Conservation (phyloP, 2,113 vertebrate species). For the Halichoerus grypus region DNA sequence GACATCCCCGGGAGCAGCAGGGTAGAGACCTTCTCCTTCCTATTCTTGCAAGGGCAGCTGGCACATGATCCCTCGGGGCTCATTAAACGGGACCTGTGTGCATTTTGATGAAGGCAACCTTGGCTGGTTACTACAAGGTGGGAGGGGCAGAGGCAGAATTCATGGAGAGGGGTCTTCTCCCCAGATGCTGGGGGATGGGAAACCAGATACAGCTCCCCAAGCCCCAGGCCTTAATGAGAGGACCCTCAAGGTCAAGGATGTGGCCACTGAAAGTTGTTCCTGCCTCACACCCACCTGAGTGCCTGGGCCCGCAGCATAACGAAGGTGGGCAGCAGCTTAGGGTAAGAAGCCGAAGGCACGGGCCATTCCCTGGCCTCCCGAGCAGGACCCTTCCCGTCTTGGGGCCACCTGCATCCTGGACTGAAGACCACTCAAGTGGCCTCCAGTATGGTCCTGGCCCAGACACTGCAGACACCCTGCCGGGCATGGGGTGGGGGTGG, state of each 20-base stretch:
- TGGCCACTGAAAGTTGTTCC: background rate
- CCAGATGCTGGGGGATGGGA: background rate
- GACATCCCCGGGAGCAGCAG: background rate
- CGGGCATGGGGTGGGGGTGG: fast-evolving
- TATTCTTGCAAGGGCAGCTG: background rate
- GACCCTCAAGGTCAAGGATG: background rate
- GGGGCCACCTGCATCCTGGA: background rate
- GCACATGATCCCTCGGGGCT: background rate
- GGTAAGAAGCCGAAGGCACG: background rate
- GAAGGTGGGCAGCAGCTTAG: background rate
- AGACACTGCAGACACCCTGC: background rate
- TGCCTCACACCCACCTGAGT: background rate
- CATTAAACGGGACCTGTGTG: slow-evolving; percentile 59
- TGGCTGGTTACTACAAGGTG: background rate
- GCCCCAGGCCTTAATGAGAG: background rate
- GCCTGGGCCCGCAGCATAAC: background rate
- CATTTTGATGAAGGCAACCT: background rate
- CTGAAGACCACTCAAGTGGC: background rate
- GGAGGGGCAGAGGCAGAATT: background rate
- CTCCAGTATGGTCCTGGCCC: background rate
- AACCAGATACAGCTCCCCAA: background rate
- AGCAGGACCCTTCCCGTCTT: background rate
- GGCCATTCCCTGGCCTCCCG: background rate
- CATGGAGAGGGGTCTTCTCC: background rate
- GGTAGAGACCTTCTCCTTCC: background rate